Conservation (phyloP, 2,113 vertebrate genomes). For the Dolichotis patagonum region DNA sequence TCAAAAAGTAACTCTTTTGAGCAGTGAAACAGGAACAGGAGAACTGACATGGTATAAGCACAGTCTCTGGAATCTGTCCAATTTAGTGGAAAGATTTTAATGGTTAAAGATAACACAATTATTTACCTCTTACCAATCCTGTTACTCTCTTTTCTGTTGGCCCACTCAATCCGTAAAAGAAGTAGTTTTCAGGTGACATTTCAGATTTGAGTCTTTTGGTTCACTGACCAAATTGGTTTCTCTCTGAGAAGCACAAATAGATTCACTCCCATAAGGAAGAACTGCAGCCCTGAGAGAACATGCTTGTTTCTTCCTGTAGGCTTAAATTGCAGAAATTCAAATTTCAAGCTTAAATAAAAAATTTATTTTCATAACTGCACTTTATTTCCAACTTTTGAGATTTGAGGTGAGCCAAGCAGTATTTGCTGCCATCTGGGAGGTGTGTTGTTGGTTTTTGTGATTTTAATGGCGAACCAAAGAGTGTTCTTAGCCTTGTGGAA, state of each 20-base stretch:
- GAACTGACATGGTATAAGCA: background rate
- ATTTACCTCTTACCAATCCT: background rate
- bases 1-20: background rate
- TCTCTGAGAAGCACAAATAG: background rate
- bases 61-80: background rate
- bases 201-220: constrained; percentile 40
- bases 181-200: background rate
- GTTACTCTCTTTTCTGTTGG: background rate
- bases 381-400: constrained; percentile 4
- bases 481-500: background rate
- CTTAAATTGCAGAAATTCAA: background rate
- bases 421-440: background rate
- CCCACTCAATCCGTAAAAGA: background rate
- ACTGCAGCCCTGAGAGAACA: background rate
- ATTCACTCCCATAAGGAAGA: background rate
- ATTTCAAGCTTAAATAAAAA: background rate
- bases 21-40: background rate
- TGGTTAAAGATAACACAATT: background rate
- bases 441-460: background rate
- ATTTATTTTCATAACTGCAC: background rate
- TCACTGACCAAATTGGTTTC: background rate
- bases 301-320: background rate
- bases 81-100: background rate
- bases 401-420: background rate
- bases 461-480: background rate